phyloP scores from a whole-genome alignment of 1,140 invertebrate species.

The Aphelenchoides fujianensis region DNA sequence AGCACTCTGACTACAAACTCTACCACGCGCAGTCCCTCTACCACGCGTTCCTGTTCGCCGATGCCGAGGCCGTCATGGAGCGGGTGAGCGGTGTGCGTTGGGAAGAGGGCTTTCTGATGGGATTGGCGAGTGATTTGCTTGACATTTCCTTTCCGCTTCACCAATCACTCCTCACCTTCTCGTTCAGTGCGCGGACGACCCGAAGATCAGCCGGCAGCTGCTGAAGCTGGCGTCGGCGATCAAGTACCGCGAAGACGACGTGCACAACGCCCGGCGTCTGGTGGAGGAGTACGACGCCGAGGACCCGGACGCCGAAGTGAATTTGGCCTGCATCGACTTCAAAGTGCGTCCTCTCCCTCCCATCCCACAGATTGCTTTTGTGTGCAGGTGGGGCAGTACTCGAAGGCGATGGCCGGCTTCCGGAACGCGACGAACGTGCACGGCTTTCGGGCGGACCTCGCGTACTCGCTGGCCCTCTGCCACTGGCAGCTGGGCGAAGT shows the following conservation, averaged over 20 bases:
- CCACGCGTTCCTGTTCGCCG: constrained; percentile 59
- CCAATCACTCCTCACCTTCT: background rate
- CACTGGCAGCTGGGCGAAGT: constrained; percentile 92
- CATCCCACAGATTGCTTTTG: constrained; percentile 50
- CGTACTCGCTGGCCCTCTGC: constrained; percentile 92
- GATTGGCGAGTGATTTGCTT: no score
- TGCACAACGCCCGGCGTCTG: constrained; percentile 81
- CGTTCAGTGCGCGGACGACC: constrained; percentile 77
- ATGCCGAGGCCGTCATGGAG: constrained; percentile 52
- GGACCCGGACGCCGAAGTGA: constrained; percentile 90
- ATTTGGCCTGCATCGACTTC: constrained; percentile 87
- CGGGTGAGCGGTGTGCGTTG: constrained; percentile 43
- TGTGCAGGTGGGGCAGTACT: constrained; percentile 77
- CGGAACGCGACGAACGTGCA: constrained; percentile 78
- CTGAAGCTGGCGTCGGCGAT: constrained; percentile 94
- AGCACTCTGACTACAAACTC: constrained; percentile 81
- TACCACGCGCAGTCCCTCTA: constrained; percentile 84
- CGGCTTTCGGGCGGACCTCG: constrained; percentile 82
- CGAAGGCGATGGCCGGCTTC: constrained; percentile 89
- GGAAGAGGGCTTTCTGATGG: no score
- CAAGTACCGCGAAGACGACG: constrained; percentile 93
- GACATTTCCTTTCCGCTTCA: constrained; percentile 79
- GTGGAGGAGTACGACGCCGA: constrained; percentile 82
- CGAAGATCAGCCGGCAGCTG: constrained; percentile 71
- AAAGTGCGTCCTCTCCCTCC: no score